phyloP scores from a whole-genome alignment of 2,888 invertebrate genomes.

The Pecten maximus region DNA sequence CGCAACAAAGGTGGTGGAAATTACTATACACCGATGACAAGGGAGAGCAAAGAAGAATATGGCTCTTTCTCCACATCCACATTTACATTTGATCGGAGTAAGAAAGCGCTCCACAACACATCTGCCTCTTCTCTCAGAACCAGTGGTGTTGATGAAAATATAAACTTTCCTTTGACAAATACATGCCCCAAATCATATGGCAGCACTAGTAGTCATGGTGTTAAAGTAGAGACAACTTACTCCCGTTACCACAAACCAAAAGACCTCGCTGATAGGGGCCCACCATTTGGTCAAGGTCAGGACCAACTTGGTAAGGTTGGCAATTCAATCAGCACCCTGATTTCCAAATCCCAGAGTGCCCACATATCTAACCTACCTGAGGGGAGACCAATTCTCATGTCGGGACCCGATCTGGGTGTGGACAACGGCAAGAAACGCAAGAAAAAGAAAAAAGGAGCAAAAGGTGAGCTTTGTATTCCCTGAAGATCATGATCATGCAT shows the following conservation, averaged over 20 bases:
- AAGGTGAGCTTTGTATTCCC: slow-evolving; percentile 55
- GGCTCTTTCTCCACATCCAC: slow-evolving; percentile 45
- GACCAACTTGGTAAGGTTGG: slow-evolving; percentile 65
- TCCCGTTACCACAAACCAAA: slow-evolving; percentile 47
- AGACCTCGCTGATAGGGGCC: slow-evolving; percentile 52
- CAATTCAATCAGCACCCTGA: slow-evolving; percentile 60
- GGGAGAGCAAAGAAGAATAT: slow-evolving; percentile 53
- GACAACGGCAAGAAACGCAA: slow-evolving; percentile 65
- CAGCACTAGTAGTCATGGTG: slow-evolving; percentile 60
- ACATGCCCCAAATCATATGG: slow-evolving; percentile 52
- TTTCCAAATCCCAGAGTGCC: slow-evolving; percentile 53
- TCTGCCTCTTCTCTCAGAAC: slow-evolving; percentile 55
- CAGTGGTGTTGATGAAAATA: slow-evolving; percentile 62
- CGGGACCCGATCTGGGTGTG: slow-evolving; percentile 57
- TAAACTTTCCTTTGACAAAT: slow-evolving; percentile 57
- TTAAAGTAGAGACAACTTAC: slow-evolving; percentile 64
- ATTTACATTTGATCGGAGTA: slow-evolving; percentile 54
- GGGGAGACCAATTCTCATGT: slow-evolving; percentile 52
- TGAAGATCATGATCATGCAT: too few relatives aligned
- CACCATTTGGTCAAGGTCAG: slow-evolving; percentile 63
- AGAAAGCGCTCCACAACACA: slow-evolving; percentile 49
- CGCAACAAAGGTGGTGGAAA: slow-evolving; percentile 39
- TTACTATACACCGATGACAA: slow-evolving; percentile 53
- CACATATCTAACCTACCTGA: slow-evolving; percentile 65
- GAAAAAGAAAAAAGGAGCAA: slow-evolving; percentile 67